These are phyloP conservation scores for Cerastis leucographa DNA, from an alignment of 2,888 invertebrate genomes.

Conservation along the genomic window DNA sequence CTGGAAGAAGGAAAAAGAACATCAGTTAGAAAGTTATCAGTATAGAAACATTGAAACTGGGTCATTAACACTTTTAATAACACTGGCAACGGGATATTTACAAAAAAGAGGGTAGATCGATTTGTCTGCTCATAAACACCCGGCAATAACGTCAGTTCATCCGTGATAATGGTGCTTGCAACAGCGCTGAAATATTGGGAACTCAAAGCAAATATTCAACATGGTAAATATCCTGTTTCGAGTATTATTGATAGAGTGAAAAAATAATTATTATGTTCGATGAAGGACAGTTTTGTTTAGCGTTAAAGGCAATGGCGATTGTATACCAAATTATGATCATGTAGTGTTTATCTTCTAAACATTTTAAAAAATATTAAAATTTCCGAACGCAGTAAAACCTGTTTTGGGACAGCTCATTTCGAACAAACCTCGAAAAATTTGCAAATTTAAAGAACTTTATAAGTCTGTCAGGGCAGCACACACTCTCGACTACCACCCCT, in stretches of 20 bases:
- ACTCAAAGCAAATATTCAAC: too few species aligned
- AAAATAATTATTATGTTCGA: background rate
- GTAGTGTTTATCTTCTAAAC: background rate
- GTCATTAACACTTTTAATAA: too few species aligned
- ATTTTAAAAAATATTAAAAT: too few species aligned
- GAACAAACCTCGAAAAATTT: background rate
- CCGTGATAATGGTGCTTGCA: too few species aligned
- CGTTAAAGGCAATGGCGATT: background rate
- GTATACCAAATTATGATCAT: background rate
- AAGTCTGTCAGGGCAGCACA: background rate
- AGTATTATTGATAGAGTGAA: background rate
- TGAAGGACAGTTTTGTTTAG: background rate
- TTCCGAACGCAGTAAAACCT: background rate
- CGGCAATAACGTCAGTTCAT: too few species aligned
- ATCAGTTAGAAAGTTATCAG: too few species aligned
- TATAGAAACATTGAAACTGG: too few species aligned
- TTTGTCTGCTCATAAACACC: too few species aligned
- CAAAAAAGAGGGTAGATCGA: too few species aligned
- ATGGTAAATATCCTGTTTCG: too few species aligned
- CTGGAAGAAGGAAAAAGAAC: slow-evolving; percentile 86
- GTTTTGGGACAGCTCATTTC: background rate
- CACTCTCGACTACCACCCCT: background rate
- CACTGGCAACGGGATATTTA: too few species aligned
- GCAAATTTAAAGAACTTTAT: background rate
- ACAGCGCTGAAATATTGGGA: too few species aligned